phyloP scores from a whole-genome alignment of 2,888 invertebrate genomes.

The Conchocele bisecta region DNA sequence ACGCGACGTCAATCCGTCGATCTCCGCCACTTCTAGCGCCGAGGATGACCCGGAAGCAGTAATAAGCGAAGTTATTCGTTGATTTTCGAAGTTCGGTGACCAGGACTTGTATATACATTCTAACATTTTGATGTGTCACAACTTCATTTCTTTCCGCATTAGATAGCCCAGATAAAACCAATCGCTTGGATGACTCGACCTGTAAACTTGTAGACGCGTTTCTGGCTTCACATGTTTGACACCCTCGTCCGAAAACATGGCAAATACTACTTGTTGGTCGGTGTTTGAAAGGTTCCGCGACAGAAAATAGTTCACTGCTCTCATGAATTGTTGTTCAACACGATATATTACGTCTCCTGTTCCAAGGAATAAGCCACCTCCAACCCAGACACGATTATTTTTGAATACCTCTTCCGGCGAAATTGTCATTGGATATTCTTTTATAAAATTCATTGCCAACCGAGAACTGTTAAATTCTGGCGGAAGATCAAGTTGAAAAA shows the following conservation, averaged over 20 bases:
- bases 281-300: constrained; percentile 42
- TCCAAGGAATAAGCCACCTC: constrained; percentile 55
- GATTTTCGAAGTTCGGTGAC: no score
- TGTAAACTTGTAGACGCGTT: constrained; percentile 30
- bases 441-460: constrained; percentile 32
- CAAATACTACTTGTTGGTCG: constrained; percentile 55
- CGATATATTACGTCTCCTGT: constrained; percentile 10
- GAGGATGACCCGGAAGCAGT: no score
- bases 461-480: background rate
- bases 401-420: constrained; percentile 41
- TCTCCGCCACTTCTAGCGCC: no score
- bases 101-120: no score
- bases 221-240: constrained; percentile 24
- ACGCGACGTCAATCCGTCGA: no score
- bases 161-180: no score
- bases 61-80: no score
- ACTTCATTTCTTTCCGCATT: no score
- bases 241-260: constrained; percentile 31
- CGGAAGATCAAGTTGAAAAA: constrained; percentile 43
- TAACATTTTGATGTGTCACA: no score
- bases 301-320: constrained; percentile 43
- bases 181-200: no score
- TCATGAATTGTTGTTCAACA: constrained; percentile 34
- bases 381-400: constrained; percentile 57
- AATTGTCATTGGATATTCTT: background rate